Conservation (phyloP, 92 coral and sea anemone species). For the Actinostola sp. region DNA sequence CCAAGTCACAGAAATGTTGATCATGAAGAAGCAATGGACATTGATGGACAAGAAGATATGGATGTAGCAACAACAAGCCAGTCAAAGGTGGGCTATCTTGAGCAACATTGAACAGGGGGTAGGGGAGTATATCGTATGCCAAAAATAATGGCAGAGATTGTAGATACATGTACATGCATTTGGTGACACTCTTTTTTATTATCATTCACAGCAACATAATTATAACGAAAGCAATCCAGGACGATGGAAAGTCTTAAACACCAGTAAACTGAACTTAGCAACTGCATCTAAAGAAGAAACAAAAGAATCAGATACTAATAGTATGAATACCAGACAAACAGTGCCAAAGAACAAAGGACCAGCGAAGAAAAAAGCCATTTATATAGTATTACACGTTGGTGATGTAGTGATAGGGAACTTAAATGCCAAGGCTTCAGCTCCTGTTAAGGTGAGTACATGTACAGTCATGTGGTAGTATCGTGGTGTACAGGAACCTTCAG, state of each 20-base stretch:
- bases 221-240: not conserved
- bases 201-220: too few species aligned
- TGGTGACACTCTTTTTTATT: too few species aligned
- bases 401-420: slow-evolving; percentile 62
- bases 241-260: slow-evolving; percentile 16
- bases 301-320: not conserved
- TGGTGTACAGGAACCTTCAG: too few species aligned
- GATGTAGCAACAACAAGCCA: slow-evolving; percentile 11
- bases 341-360: slow-evolving; percentile 4
- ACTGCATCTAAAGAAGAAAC: not conserved
- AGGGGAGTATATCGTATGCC: too few species aligned
- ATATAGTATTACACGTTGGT: slow-evolving; percentile 71
- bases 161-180: too few species aligned
- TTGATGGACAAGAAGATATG: slow-evolving; percentile 51
- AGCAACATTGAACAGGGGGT: too few species aligned
- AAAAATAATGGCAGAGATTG: too few species aligned
- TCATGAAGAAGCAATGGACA: slow-evolving; percentile 66
- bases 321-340: not conserved
- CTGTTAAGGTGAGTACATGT: slow-evolving; percentile 66
- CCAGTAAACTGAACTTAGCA: slow-evolving; percentile 15
- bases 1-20: slow-evolving; percentile 38
- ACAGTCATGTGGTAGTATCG: too few species aligned
- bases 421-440: slow-evolving; percentile 80
- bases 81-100: not conserved
- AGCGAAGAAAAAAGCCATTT: slow-evolving; percentile 68